phyloP scores from a whole-genome alignment of 2,113 vertebrate species.

The Myiozetetes cayanensis region DNA sequence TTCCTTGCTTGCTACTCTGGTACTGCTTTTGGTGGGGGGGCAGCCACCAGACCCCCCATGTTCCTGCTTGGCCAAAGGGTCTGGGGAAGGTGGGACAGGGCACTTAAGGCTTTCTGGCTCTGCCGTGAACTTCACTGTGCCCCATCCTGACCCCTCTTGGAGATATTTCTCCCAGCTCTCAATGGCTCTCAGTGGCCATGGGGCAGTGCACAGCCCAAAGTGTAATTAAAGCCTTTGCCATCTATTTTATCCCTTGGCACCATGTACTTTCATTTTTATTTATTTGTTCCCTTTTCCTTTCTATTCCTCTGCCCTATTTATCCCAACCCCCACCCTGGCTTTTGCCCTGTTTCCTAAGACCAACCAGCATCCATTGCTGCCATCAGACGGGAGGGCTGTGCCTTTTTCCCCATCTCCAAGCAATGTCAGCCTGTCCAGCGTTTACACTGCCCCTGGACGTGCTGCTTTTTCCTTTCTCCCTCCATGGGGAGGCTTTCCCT shows the following conservation, averaged over 20 bases:
- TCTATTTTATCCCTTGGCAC: neutral
- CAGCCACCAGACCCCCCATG: accelerated
- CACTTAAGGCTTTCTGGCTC: neutral
- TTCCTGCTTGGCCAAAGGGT: neutral
- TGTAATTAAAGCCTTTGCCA: slow-evolving; percentile 6
- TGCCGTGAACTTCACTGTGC: neutral
- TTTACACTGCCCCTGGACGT: neutral
- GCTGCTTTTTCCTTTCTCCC: neutral
- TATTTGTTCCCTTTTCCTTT: slow-evolving; percentile 43
- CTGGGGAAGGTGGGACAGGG: accelerated
- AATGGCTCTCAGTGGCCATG: neutral
- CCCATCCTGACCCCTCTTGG: neutral
- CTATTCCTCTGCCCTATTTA: neutral
- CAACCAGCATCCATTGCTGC: neutral
- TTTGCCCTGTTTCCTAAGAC: neutral
- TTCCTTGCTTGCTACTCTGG: neutral
- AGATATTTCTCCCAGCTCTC: neutral
- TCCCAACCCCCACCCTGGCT: neutral
- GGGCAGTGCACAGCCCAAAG: neutral
- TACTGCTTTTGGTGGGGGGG: neutral
- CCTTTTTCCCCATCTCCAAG: neutral
- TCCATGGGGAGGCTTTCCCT: neutral
- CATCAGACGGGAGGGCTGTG: neutral
- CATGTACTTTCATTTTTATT: slow-evolving; percentile 11
- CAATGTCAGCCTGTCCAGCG: neutral